Conservation (phyloP, 1,140 invertebrate genomes). For the Ceratoteleas bidentatus region DNA sequence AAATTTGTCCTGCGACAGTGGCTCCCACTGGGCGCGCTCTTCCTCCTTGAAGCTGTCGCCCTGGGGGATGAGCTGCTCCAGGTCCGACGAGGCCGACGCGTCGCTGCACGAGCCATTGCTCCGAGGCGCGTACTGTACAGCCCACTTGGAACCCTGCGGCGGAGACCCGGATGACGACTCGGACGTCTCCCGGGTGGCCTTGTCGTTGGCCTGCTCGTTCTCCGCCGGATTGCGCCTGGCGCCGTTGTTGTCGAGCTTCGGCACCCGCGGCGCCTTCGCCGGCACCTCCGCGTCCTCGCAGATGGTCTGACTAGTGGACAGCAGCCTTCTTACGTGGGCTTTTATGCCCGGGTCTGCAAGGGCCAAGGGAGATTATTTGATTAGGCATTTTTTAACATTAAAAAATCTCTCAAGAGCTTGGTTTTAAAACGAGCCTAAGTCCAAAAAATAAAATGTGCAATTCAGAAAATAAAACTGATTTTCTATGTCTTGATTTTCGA, state of each 20-base stretch:
- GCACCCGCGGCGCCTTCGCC: slow-evolving; percentile 33
- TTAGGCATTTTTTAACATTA: no score
- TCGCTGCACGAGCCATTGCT: slow-evolving; percentile 81
- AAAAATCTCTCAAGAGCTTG: no score
- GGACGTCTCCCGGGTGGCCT: slow-evolving; percentile 63
- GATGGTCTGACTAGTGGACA: slow-evolving; percentile 83
- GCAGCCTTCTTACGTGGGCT: slow-evolving; percentile 88
- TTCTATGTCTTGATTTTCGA: no score
- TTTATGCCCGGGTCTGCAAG: slow-evolving; percentile 91
- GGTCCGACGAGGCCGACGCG: slow-evolving; percentile 78
- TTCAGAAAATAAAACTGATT: no score
- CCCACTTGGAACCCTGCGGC: slow-evolving; percentile 62
- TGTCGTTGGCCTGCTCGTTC: slow-evolving; percentile 70
- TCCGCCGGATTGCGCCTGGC: slow-evolving; percentile 58
- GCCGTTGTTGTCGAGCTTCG: slow-evolving; percentile 59
- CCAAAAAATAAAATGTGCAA: no score
- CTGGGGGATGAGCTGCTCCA: slow-evolving; percentile 80
- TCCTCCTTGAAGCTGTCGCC: slow-evolving; percentile 81
- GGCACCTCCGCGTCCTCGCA: slow-evolving; percentile 67
- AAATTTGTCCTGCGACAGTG: slow-evolving; percentile 79
- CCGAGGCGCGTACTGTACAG: slow-evolving; percentile 60
- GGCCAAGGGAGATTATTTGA: no score
- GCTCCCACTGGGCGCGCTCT: slow-evolving; percentile 82
- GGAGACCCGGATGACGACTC: slow-evolving; percentile 70
- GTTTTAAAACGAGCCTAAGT: no score